Evolutionary conservation across 2,888 invertebrate species (phyloP).

Genomic region (Augiades crinisus): DNA sequence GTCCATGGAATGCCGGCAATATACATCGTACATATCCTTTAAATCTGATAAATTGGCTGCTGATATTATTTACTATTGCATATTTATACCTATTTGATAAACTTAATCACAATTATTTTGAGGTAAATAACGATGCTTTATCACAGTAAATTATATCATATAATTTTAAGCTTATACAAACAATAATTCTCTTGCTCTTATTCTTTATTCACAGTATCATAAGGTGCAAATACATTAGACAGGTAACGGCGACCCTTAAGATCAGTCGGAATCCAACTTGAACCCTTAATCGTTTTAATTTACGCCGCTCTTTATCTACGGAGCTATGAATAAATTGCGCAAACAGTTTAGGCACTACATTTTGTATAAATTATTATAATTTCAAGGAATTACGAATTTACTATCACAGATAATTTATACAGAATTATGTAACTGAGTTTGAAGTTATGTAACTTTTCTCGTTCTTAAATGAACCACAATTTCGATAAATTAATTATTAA

Average conservation of each 20-base stretch:
- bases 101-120: no score
- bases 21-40: no score
- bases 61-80: no score
- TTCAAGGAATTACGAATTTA: neutral
- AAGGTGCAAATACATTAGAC: conserved; percentile 45
- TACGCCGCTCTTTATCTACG: conserved; percentile 28
- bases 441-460: no score
- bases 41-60: no score
- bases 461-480: no score
- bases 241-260: conserved; percentile 28
- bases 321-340: conserved; percentile 29
- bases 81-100: no score
- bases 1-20: no score
- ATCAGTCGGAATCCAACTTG: conserved; percentile 35
- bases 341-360: conserved; percentile 10
- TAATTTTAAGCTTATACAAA: neutral
- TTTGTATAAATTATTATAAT: neutral
- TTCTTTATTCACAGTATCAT: conserved; percentile 41
- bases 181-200: conserved; percentile 32
- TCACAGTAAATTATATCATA: no score
- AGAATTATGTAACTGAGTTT: no score
- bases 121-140: no score
- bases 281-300: conserved; percentile 42
- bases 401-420: neutral
- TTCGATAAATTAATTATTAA: no score